A percentile compares a stretch with the other conserved stretches of the same genome.
phyloP scores from a whole-genome alignment of 92 coral and sea anemone genomes.

The Zoanthus solanderi region DNA sequence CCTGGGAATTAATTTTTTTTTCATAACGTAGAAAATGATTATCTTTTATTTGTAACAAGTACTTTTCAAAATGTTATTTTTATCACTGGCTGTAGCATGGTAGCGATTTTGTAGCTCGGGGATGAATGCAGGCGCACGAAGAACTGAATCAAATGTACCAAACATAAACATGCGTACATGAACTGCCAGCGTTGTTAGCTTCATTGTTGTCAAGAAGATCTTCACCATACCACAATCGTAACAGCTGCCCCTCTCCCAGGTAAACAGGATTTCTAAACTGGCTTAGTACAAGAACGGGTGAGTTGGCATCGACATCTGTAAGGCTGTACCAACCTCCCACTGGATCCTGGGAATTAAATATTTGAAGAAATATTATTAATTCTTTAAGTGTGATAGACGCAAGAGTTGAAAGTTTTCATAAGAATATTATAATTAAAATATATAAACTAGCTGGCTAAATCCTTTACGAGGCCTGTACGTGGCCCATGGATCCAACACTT shows the following conservation, averaged over 20 bases:
- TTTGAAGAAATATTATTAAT: background rate
- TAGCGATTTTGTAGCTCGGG: no score
- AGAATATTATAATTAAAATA: no score
- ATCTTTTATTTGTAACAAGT: no score
- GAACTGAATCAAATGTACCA: slow-evolving; percentile 22
- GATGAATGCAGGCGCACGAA: background rate
- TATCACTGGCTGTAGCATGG: no score
- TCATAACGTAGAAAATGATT: no score
- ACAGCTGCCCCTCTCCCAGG: background rate
- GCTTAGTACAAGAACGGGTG: slow-evolving; percentile 6
- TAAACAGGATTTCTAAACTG: slow-evolving; percentile 24
- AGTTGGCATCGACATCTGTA: slow-evolving; percentile 13
- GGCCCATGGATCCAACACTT: no score
- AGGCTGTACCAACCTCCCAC: slow-evolving; percentile 3
- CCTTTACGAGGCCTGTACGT: no score
- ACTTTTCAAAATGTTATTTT: no score
- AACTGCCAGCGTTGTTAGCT: background rate
- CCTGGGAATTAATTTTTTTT: no score
- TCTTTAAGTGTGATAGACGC: background rate
- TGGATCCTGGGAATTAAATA: background rate
- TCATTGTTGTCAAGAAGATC: slow-evolving; percentile 24
- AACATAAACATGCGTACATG: slow-evolving; percentile 2
- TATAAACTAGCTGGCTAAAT: no score
- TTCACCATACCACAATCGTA: slow-evolving; percentile 38
- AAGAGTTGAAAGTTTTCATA: background rate